A percentile compares a stretch with the other conserved stretches of the same genome.
phyloP scores from a whole-genome alignment of 2,113 vertebrate genomes.

The Geococcyx californianus region DNA sequence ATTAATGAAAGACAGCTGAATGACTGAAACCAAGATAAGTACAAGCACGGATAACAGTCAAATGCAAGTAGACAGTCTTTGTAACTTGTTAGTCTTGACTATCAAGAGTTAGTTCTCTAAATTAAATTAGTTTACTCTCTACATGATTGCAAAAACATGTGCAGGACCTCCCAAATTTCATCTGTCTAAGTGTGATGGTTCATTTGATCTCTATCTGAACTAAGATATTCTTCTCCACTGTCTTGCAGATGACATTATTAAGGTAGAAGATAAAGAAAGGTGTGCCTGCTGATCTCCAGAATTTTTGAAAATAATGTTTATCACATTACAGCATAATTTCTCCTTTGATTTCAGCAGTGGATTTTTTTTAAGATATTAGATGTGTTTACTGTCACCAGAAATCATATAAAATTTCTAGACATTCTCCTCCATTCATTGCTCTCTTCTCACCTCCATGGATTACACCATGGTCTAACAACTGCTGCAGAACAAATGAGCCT shows the following conservation, averaged over 20 bases:
- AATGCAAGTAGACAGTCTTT: neutral
- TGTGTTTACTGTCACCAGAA: neutral
- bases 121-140: neutral
- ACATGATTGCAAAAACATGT: neutral
- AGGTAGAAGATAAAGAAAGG: neutral
- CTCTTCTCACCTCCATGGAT: neutral
- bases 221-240: neutral
- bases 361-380: neutral
- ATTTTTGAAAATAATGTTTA: neutral
- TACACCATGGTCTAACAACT: neutral
- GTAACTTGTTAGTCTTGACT: neutral
- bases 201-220: neutral
- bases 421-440: neutral
- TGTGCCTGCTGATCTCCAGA: neutral
- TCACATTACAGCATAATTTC: rapidly evolving
- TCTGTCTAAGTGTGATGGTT: neutral
- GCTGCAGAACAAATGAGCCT: neutral
- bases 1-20: neutral
- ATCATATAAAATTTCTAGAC: neutral
- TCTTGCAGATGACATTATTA: neutral
- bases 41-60: neutral
- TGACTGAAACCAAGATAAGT: neutral
- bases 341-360: neutral
- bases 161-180: neutral
- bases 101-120: neutral